phyloP scores from a whole-genome alignment of 2,888 invertebrate species.

The Caenorhabditis plicata region DNA sequence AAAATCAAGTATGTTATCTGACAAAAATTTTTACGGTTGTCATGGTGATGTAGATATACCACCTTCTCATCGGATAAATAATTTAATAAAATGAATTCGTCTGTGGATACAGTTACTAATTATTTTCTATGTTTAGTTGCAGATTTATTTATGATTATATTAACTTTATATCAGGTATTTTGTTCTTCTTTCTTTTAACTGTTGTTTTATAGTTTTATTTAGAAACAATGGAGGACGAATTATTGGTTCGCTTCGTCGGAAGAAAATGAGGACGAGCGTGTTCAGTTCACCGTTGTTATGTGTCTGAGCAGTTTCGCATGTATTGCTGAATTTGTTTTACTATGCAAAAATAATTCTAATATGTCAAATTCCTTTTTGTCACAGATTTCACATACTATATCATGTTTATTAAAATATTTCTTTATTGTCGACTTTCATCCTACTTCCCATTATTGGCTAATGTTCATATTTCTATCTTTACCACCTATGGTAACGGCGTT shows the following conservation, averaged over 20 bases:
- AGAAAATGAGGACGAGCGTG: slow-evolving; percentile 35
- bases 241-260: slow-evolving; percentile 24
- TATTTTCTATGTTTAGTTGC: slow-evolving; percentile 76
- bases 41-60: too few relatives aligned
- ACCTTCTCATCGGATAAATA: too few relatives aligned
- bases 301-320: slow-evolving; percentile 72
- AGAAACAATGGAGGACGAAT: slow-evolving; percentile 19
- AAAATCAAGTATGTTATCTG: too few relatives aligned
- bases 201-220: not conserved
- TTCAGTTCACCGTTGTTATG: slow-evolving; percentile 43
- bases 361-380: slow-evolving; percentile 20
- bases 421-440: slow-evolving; percentile 54
- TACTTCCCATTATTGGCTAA: slow-evolving; percentile 44
- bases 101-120: slow-evolving; percentile 70
- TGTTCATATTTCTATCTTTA: slow-evolving; percentile 21
- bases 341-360: slow-evolving; percentile 27
- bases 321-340: slow-evolving; percentile 70
- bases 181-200: slow-evolving; percentile 8
- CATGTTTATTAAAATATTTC: slow-evolving; percentile 37
- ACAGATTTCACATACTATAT: slow-evolving; percentile 33
- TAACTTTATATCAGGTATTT: slow-evolving; percentile 74
- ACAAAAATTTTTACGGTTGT: too few relatives aligned
- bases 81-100: slow-evolving; percentile 14
- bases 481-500: slow-evolving; percentile 27
- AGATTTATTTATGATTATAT: slow-evolving; percentile 75